phyloP scores from a whole-genome alignment of 2,888 invertebrate species.

The Stenchaetothrips biformis region DNA sequence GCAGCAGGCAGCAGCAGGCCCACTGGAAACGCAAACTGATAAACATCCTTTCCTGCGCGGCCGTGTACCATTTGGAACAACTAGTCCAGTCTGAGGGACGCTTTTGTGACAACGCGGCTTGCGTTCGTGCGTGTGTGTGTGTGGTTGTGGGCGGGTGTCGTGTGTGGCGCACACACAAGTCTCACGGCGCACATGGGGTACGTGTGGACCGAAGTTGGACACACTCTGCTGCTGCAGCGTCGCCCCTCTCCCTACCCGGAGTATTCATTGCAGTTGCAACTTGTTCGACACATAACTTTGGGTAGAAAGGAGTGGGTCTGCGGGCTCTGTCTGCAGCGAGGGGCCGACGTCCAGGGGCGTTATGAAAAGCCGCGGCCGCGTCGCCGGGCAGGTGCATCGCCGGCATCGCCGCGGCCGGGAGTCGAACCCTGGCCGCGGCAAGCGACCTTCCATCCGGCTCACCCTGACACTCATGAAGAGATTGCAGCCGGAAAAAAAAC shows the following conservation, averaged over 20 bases:
- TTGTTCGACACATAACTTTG: slow-evolving; percentile 23
- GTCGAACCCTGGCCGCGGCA: neutral
- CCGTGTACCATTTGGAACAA: neutral
- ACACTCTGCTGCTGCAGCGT: neutral
- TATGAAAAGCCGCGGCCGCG: neutral
- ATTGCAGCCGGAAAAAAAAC: too few relatives aligned
- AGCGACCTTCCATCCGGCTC: neutral
- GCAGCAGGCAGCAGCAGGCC: too few relatives aligned
- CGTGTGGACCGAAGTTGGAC: neutral
- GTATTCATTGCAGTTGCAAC: slow-evolving; percentile 24
- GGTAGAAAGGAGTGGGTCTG: neutral
- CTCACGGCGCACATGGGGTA: neutral
- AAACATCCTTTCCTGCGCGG: too few relatives aligned
- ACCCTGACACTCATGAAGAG: neutral
- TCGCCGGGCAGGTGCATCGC: neutral
- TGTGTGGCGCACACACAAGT: neutral
- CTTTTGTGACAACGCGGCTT: neutral
- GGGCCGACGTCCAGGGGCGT: neutral
- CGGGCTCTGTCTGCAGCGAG: neutral
- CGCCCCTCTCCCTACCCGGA: neutral
- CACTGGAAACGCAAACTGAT: too few relatives aligned
- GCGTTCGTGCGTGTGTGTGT: neutral
- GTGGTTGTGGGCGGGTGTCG: neutral
- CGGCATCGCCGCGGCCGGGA: neutral
- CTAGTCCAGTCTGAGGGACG: neutral